Evolutionary conservation across 2,113 vertebrate genomes (phyloP).

Genomic region (Hippopotamus amphibius): DNA sequence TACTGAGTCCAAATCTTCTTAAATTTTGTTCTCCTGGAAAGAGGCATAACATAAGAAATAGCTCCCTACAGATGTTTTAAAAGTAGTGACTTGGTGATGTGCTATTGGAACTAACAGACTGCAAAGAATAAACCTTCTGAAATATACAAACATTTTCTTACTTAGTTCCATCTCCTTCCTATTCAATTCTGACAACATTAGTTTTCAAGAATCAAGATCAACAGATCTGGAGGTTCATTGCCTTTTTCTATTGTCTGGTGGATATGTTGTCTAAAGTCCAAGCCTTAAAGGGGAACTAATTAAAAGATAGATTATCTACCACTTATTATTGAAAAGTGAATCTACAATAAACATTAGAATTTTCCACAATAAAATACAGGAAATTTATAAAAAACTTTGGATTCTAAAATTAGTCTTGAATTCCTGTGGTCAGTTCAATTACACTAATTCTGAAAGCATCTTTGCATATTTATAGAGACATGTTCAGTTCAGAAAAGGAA

Average conservation of each 20-base stretch:
- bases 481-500: background rate
- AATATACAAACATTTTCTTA: background rate
- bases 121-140: background rate
- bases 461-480: background rate
- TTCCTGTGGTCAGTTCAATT: background rate
- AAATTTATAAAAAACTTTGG: constrained; percentile 9
- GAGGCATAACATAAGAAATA: background rate
- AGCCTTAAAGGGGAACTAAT: background rate
- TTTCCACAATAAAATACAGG: constrained; percentile 44
- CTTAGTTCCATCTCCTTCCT: background rate
- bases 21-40: constrained; percentile 61
- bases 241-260: background rate
- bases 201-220: background rate
- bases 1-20: constrained; percentile 57
- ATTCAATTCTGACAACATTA: background rate
- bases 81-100: background rate
- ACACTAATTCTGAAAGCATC: background rate
- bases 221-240: background rate
- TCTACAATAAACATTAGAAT: background rate
- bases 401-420: constrained; percentile 36
- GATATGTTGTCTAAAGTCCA: background rate
- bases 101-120: background rate
- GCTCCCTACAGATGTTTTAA: background rate
- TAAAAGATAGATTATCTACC: constrained; percentile 13
- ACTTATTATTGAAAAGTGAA: constrained; percentile 49